Conservation (phyloP, 1,140 invertebrate genomes). For the Pachyrhynchus sulphureomaculatus region DNA sequence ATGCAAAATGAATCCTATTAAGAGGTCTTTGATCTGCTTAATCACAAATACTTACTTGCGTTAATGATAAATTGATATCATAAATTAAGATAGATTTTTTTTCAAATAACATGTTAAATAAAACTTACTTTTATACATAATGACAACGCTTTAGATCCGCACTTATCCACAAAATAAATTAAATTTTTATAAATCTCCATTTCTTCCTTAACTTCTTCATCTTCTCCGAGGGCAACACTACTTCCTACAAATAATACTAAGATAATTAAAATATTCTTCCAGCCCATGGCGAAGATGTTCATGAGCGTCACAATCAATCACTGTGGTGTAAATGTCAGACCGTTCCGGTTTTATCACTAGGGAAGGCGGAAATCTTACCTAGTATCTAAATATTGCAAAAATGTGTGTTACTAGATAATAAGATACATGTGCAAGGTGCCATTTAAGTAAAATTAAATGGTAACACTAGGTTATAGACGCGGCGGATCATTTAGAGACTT, state of each 20-base stretch:
- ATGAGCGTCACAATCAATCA: constrained; percentile 28
- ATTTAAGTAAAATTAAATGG: constrained; percentile 20
- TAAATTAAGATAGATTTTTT: no score
- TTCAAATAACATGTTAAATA: neutral
- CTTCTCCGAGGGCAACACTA: constrained; percentile 10
- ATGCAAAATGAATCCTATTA: no score
- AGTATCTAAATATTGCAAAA: constrained; percentile 25
- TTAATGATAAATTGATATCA: no score
- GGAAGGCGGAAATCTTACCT: constrained; percentile 26
- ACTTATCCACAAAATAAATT: constrained; percentile 66
- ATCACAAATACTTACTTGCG: no score
- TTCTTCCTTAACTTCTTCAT: constrained; percentile 43
- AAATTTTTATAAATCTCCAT: constrained; percentile 56
- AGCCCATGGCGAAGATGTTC: constrained; percentile 33
- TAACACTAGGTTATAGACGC: constrained; percentile 29
- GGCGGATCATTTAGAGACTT: neutral
- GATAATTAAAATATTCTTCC: constrained; percentile 17
- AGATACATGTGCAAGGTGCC: neutral
- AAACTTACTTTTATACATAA: constrained; percentile 69
- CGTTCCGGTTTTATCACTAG: constrained; percentile 41
- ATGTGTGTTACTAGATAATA: constrained; percentile 25
- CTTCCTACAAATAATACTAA: constrained; percentile 29
- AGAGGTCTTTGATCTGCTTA: no score
- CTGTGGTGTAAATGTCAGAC: constrained; percentile 14
- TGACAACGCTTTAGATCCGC: constrained; percentile 67